Evolutionary conservation across 1,140 invertebrate species (phyloP).

Genomic region (Pogonus chalceus): DNA sequence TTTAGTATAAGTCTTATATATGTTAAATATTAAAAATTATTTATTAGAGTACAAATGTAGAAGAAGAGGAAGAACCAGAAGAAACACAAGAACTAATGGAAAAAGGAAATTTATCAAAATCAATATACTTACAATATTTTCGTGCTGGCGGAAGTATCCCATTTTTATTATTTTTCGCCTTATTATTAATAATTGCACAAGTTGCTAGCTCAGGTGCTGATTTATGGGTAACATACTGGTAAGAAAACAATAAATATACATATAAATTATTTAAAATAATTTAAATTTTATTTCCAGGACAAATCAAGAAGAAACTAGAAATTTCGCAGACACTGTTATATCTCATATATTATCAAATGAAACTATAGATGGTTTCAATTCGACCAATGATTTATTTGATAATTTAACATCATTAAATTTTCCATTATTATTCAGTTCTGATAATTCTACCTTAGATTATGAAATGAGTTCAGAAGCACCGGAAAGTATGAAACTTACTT

Average conservation of each 20-base stretch:
- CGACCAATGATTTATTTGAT: neutral
- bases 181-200: slow-evolving; percentile 40
- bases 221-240: slow-evolving; percentile 66
- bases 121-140: slow-evolving; percentile 44
- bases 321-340: neutral
- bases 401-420: neutral
- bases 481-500: no score
- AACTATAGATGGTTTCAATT: neutral
- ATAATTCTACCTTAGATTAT: neutral
- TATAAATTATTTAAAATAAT: slow-evolving; percentile 12
- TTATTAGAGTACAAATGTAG: slow-evolving; percentile 27
- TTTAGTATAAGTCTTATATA: no score
- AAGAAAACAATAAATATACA: slow-evolving; percentile 14
- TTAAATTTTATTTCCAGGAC: slow-evolving; percentile 36
- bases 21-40: no score
- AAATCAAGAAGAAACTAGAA: slow-evolving; percentile 38
- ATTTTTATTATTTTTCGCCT: slow-evolving; percentile 33
- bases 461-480: no score
- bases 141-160: slow-evolving; percentile 40
- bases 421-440: neutral
- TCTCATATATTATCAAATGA: neutral
- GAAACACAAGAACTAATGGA: slow-evolving; percentile 46
- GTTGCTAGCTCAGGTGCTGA: slow-evolving; percentile 46
- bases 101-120: slow-evolving; percentile 43
- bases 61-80: slow-evolving; percentile 37